Evolutionary conservation across 53 echinoderm and acorn worm species (phyloP), one percentile per base, ranked within the genome.

Genomic region (Arbacia lixula): DNA sequence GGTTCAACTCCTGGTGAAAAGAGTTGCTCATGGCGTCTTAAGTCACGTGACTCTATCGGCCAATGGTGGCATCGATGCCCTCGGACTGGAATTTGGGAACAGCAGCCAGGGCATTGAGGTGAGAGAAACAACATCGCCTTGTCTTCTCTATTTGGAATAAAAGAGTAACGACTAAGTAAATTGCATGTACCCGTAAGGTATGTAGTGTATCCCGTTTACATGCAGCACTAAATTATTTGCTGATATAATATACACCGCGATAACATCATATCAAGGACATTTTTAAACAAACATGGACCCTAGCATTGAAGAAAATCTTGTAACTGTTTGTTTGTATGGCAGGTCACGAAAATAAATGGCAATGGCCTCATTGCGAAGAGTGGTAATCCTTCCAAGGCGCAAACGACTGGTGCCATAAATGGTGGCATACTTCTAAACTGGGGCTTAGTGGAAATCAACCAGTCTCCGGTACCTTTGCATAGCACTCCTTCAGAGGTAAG

Each of bases 71-170:
- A 2, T 69, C 69, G 69, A 41, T 41, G 40, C 69, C 5, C 25
- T 43, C 11, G 69, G 69, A 6, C 43, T 69, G 25, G 41, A 69
- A 69, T 69, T 69, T 43, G 69, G 69, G 69, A 69, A 69, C 46
- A 26, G 29, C 40, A 69, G 69, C 16, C 69, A 69, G 43, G 69
- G 69, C 69, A 69, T 34, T 43, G 69, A 69, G 69, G 69, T 69
- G 43, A 0, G 2, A 3, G 37, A 10, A 21, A 4, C 2, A 8
- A 24, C 4, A n/a, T 57, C n/a, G n/a, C n/a, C n/a, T n/a, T n/a
- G n/a, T n/a, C n/a, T n/a, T n/a, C n/a, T n/a, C n/a, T n/a, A n/a
- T n/a, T n/a, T n/a, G n/a, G n/a, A n/a, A n/a, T n/a, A n/a, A n/a
- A n/a, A n/a, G n/a, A n/a, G n/a, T n/a, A n/a, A n/a, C n/a, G n/a